These are phyloP conservation scores for Unio delphinus DNA, from an alignment of 2,888 invertebrate species.

Conservation along the genomic window DNA sequence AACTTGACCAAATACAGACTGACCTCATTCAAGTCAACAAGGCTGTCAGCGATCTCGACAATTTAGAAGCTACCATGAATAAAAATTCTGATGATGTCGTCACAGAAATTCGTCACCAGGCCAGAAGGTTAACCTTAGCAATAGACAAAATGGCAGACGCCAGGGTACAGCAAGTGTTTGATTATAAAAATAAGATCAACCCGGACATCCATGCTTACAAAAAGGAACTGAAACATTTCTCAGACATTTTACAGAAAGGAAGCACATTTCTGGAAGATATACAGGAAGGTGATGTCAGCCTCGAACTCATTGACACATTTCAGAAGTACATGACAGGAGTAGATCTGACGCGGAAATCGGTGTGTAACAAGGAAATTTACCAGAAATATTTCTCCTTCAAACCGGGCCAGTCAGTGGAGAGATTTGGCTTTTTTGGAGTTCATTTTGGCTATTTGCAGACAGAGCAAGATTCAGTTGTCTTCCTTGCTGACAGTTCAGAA, in stretches of 20 bases:
- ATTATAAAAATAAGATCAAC: constrained; percentile 36
- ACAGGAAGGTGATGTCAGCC: constrained; percentile 56
- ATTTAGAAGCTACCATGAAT: constrained; percentile 31
- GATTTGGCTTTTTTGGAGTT: constrained; percentile 20
- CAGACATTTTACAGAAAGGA: constrained; percentile 44
- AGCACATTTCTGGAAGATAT: constrained; percentile 50
- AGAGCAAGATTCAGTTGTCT: too few species aligned
- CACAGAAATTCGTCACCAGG: constrained; percentile 35
- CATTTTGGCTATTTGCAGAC: neutral
- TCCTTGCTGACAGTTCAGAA: too few species aligned
- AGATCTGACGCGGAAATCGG: constrained; percentile 22
- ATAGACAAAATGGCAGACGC: constrained; percentile 37
- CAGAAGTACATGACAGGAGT: constrained; percentile 33
- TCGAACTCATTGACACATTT: constrained; percentile 51
- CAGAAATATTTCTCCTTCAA: constrained; percentile 31
- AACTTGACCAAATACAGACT: constrained; percentile 43
- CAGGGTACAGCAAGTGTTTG: constrained; percentile 34
- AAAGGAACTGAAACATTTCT: constrained; percentile 32
- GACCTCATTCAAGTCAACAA: constrained; percentile 34
- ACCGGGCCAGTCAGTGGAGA: constrained; percentile 24
- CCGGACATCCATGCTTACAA: constrained; percentile 33
- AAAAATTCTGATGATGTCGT: constrained; percentile 35
- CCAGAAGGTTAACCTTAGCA: constrained; percentile 29
- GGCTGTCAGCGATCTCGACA: constrained; percentile 32
- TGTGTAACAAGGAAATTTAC: constrained; percentile 27